Conservation (phyloP, 1,140 invertebrate genomes). For the Euwallacea similis region DNA sequence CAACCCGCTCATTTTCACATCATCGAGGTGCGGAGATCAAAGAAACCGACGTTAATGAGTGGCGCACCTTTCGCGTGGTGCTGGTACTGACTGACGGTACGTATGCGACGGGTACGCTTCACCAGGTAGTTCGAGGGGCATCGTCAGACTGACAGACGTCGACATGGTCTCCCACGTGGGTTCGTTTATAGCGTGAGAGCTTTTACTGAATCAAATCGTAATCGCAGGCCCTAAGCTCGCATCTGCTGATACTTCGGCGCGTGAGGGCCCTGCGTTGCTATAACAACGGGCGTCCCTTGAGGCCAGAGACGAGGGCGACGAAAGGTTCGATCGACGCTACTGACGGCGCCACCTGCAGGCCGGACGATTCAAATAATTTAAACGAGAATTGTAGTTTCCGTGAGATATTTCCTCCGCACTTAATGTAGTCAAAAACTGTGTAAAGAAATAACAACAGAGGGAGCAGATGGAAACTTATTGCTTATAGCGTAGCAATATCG, state of each 20-base stretch:
- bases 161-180: slow-evolving; percentile 14
- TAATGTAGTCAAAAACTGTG: too few relatives aligned
- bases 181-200: slow-evolving; percentile 23
- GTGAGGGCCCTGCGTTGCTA: slow-evolving; percentile 43
- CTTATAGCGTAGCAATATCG: too few relatives aligned
- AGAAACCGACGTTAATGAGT: neutral
- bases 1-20: slow-evolving; percentile 34
- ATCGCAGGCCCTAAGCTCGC: slow-evolving; percentile 22
- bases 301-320: neutral
- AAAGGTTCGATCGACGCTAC: neutral
- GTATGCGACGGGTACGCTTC: neutral
- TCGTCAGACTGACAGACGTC: slow-evolving; percentile 21
- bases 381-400: too few relatives aligned
- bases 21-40: neutral
- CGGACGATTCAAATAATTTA: neutral
- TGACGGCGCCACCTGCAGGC: neutral
- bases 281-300: slow-evolving; percentile 43
- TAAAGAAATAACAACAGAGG: too few relatives aligned
- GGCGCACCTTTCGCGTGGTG: slow-evolving; percentile 8
- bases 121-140: neutral
- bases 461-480: too few relatives aligned
- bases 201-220: slow-evolving; percentile 32
- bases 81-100: slow-evolving; percentile 1
- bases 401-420: too few relatives aligned
- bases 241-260: slow-evolving; percentile 46